A percentile compares a stretch with the other conserved stretches of the same genome.
Evolutionary conservation across 1,140 invertebrate species (phyloP).

Genomic region (Lasioglossum albipes): DNA sequence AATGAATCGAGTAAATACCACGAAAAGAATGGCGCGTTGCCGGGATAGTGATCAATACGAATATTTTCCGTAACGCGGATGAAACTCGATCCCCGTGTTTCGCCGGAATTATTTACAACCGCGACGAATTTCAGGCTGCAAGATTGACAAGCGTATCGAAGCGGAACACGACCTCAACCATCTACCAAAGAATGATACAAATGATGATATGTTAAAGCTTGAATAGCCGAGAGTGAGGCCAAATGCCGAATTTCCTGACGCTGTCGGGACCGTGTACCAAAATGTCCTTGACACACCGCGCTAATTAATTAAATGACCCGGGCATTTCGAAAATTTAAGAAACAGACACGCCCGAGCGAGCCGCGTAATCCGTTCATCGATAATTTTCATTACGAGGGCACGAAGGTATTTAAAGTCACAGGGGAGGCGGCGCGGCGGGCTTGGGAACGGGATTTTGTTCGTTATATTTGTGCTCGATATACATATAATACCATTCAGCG

Average conservation of each 20-base stretch:
- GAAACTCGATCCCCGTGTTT: not conserved
- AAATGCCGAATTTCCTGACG: too few relatives aligned
- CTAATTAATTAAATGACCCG: not conserved
- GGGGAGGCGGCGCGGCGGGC: not conserved
- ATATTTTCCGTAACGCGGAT: not conserved
- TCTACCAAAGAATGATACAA: too few relatives aligned
- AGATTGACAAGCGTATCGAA: not conserved
- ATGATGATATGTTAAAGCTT: too few relatives aligned
- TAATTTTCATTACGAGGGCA: not conserved
- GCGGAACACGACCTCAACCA: not conserved
- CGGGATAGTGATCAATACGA: not conserved
- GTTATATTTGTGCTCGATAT: not conserved
- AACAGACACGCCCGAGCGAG: not conserved
- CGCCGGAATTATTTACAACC: not conserved
- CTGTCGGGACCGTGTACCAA: not conserved
- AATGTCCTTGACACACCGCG: not conserved
- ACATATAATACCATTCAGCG: not conserved
- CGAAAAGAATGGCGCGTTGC: not conserved
- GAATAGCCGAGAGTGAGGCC: too few relatives aligned
- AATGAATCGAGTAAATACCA: not conserved
- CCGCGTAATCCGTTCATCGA: not conserved
- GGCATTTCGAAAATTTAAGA: not conserved
- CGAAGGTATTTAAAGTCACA: not conserved
- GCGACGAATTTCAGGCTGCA: not conserved
- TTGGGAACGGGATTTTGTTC: not conserved